Base-by-base conservation (phyloP, 1,140 invertebrate species). In the Ectropis grisescens region DNA sequence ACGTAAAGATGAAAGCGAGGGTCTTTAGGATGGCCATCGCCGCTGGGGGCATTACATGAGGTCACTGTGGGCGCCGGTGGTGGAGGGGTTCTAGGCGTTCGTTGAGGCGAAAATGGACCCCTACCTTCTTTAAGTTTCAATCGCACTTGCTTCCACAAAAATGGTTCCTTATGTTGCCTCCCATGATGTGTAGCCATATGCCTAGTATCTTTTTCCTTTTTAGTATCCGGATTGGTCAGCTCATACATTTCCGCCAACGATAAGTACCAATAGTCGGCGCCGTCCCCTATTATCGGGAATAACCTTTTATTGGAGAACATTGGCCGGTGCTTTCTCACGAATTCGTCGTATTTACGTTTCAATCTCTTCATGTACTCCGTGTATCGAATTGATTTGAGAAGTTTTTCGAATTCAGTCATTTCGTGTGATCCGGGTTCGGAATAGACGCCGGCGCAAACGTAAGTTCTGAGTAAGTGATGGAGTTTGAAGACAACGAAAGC, bases 401-500 rank as follows among this genome's bases (percentile, higher is more conserved):
- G 58, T 37, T 66, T 72, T 42, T 84, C 82, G 31, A 83, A 76
- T 29, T 74, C 62, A 0, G 79, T 72, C 2, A 82, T 49, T 36
- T 82, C 67, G 19, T 51, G 47, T 5, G 67, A 58, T 2, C 48
- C 58, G 9, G 55, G 50, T 11, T 71, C 44, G 1, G 82, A 84
- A 42, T 82, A 82, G 4, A 83, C 65, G 2, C 82, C 81, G 7
- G 68, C 66, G 37, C 55, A 65, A 1, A 61, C 56, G 9, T 64
- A 49, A 1, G 82, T 83, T 41, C 82, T 59, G 0, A 83, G 47
- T 28, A 82, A 44, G 39, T 84, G 82, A 44, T 84, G 82, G 10
- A 82, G 47, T 55, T 84, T 83, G 34, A 82, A 83, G 1, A 83
- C 64, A 5, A 82, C 69, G 29, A 71, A 82, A 1, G 76, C 66